Evolutionary conservation across 1,140 invertebrate species (phyloP), one percentile per base, ranked within the genome.

Genomic region (Bilobella aurantiaca): DNA sequence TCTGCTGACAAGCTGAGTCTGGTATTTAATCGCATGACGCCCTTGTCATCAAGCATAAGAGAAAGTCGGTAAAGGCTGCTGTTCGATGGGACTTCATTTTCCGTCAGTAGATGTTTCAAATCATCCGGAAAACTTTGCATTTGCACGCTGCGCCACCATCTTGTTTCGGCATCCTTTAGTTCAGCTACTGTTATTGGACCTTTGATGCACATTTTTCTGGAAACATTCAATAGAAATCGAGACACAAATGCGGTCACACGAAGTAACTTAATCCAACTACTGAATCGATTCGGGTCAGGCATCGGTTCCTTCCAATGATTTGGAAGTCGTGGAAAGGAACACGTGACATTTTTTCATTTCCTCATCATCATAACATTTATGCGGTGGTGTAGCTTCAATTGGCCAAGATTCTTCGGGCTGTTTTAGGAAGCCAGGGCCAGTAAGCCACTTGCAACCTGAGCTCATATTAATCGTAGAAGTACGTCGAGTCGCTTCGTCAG

Each of bases 401-500:
- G 34, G 34, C 34, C 34, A 42, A 12, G 8, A 18, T 12, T 42
- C 34, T 18, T 8, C 8, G 8, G 34, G 34, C 34, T 42, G 34
- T 18, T 42, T 42, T 8, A 42, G 34, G 34, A 42, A 42, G 34
- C 18, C 34, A 18, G 71, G 71, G 2, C 71, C 71, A 37, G 3
- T 58, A 3, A 71, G 30, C 71, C 71, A 73, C 29, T 64, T 53
- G 23, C 53, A 46, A 1, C 42, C 14, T 1, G n/a, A 16, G 5
- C 14, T n/a, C 16, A 73, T 59, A n/a, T 37, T 47, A 21, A 3
- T 2, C 18, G 30, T 16, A 16, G 8, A 14, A 21, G 14, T 16
- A 21, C 49, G 53, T 23, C 46, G 16, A 28, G 68, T 71, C 3
- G 47, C 62, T 27, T 73, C 67, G 58, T 74, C 73, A 1, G 70